Base-by-base conservation (phyloP, 2,888 invertebrate genomes). In the Rotaria sp. region DNA sequence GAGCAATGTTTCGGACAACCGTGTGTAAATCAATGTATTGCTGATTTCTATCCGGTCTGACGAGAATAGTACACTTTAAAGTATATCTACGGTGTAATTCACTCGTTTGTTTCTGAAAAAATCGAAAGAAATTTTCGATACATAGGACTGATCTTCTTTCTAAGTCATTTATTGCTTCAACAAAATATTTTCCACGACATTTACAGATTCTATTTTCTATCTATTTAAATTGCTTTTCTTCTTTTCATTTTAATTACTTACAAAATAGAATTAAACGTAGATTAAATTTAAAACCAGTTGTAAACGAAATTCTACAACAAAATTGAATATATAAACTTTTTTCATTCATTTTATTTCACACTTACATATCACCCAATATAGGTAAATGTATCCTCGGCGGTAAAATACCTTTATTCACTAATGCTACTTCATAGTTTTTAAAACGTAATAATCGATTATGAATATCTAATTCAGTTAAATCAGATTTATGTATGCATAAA, bases 401-500 rank as follows among this genome's bases (percentile, higher is more conserved):
- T 85, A 99, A 92, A 87, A 98, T 85, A 52, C 94, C 94, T 89
- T 98, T 97, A 92, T 99, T 99, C 87, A 97, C 94, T 94, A 99
- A 94, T 74, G 98, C 97, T 84, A 99, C 95, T 93, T 96, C 94
- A 91, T 98, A 99, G 92, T 99, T 99, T 91, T 96, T 95, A 88
- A 92, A 94, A 92, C 96, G 93, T 90, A 99, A 93, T 91, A 99
- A 98, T 90, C 99, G 93, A 92, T 99, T 97, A 91, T 98, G 97
- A 90, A 99, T 97, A 90, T 93, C 92, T 90, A 98, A 92, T 91
- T 97, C 96, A 30, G 96, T 95, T 88, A 99, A 94, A 90, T 96
- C 95, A 89, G 94, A 94, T 90, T 97, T 97, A 90, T 98, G 97
- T 88, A 99, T 96, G 91, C 97, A 97, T 95, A 99, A 96, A 90